These are phyloP conservation scores for Saxicola maurus DNA, from an alignment of 2,797 vertebrate genomes.

Conservation along the genomic window DNA sequence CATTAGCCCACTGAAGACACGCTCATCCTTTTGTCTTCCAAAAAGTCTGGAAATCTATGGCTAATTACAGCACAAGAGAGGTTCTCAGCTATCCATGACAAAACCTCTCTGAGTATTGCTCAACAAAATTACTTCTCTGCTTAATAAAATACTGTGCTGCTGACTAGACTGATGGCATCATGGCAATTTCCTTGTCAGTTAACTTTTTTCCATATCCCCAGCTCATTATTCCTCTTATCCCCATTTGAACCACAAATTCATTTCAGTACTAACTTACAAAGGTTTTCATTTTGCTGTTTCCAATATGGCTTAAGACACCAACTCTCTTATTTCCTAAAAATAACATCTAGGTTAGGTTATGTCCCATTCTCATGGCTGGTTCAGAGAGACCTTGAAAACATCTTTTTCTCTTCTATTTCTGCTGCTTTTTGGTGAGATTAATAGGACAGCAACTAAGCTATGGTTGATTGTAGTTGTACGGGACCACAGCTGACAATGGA, in stretches of 20 bases:
- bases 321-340: background rate
- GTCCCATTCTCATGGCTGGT: background rate
- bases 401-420: background rate
- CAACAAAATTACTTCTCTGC: slow-evolving; percentile 39
- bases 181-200: slow-evolving; percentile 5
- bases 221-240: slow-evolving; percentile 1
- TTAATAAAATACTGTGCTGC: slow-evolving; percentile 39
- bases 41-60: background rate
- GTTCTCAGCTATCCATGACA: slow-evolving; percentile 12
- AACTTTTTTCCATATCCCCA: slow-evolving; percentile 3
- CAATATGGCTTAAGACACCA: background rate
- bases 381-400: background rate
- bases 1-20: background rate
- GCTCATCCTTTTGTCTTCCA: background rate
- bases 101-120: slow-evolving; percentile 23
- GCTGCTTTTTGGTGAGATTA: background rate
- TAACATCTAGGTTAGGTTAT: background rate
- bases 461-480: background rate
- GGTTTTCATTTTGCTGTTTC: background rate
- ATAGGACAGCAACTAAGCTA: background rate
- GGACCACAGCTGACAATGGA: background rate
- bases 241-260: background rate
- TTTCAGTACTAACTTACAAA: background rate
- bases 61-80: background rate
- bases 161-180: slow-evolving; percentile 55